Percentiles rank a stretch among this genome's conserved stretches.
Evolutionary conservation across 1,140 invertebrate genomes (phyloP).

Genomic region (Hyphantria cunea): DNA sequence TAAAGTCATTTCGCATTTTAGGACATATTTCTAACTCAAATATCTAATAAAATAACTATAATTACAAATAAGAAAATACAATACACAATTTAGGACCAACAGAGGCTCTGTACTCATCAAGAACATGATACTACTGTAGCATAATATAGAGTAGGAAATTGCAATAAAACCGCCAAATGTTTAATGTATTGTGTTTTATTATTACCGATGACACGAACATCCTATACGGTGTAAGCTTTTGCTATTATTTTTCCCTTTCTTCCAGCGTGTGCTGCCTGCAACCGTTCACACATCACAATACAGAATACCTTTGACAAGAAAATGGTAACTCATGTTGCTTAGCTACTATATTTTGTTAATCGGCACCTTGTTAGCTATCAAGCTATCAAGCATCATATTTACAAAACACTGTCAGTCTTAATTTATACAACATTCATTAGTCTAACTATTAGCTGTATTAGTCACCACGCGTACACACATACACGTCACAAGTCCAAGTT

Average conservation of each 20-base stretch:
- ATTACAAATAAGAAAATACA: no score
- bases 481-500: constrained; percentile 25
- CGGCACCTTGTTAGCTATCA: constrained; percentile 8
- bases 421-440: constrained; percentile 8
- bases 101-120: no score
- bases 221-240: not conserved
- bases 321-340: not conserved
- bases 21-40: no score
- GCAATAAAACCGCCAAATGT: not conserved
- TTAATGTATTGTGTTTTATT: not conserved
- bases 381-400: constrained; percentile 31
- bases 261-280: constrained; percentile 5
- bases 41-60: no score
- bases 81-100: no score
- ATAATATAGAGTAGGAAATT: no score
- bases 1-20: no score
- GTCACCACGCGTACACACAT: constrained; percentile 36
- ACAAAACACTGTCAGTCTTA: constrained; percentile 25
- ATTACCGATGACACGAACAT: not conserved
- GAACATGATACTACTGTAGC: no score
- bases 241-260: not conserved
- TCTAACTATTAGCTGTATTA: constrained; percentile 27
- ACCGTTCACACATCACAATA: constrained; percentile 2
- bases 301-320: not conserved
- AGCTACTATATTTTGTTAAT: not conserved